phyloP scores from a whole-genome alignment of 2,113 vertebrate species.

The Herpetotheres cachinnans region DNA sequence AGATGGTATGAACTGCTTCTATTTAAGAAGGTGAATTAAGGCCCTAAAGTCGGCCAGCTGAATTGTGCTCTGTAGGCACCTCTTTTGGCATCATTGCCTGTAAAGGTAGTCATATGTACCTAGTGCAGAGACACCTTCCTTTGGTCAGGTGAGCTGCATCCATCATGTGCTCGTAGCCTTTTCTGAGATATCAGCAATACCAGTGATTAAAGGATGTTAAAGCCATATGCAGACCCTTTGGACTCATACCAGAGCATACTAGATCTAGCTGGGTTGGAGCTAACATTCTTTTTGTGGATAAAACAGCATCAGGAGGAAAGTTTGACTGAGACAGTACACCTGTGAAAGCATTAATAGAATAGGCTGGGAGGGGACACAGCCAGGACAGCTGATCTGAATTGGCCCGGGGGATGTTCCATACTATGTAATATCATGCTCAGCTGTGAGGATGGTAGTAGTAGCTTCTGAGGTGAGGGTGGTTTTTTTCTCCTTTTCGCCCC shows the following conservation, averaged over 20 bases:
- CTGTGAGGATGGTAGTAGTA: no score
- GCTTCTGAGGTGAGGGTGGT: background rate
- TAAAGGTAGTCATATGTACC: background rate
- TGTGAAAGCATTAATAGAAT: background rate
- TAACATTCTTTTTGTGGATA: background rate
- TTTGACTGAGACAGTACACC: background rate
- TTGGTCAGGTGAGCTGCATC: background rate
- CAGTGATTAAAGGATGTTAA: background rate
- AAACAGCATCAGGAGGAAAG: background rate
- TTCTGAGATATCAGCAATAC: background rate
- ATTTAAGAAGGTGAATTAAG: background rate
- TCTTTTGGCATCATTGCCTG: background rate
- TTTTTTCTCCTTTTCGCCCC: background rate
- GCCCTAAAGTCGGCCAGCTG: background rate
- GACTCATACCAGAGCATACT: background rate
- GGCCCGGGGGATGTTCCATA: background rate
- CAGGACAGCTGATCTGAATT: background rate
- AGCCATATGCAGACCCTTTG: background rate
- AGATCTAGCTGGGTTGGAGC: background rate
- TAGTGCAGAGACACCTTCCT: background rate
- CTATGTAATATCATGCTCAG: background rate
- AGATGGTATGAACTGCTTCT: background rate
- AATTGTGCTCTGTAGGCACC: background rate
- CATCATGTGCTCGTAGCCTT: background rate
- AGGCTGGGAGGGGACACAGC: background rate